Evolutionary conservation across 2,888 invertebrate genomes (phyloP).

Genomic region (Hedychridium roseum): DNA sequence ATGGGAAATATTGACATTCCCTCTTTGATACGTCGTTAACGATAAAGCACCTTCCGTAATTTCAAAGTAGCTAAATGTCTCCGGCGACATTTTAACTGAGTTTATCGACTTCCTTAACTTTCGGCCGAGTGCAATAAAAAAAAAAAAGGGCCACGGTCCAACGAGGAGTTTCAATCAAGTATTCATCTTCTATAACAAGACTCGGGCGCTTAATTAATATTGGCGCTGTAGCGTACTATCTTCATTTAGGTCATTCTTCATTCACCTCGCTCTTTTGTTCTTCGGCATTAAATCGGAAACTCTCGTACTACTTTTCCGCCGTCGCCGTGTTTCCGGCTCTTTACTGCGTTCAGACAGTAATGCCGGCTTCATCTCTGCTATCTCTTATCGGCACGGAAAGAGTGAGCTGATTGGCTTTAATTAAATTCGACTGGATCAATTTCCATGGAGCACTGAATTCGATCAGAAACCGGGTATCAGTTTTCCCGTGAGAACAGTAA

Average conservation of each 20-base stretch:
- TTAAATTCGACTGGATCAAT: constrained; percentile 34
- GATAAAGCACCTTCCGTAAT: no score
- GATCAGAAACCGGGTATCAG: no score
- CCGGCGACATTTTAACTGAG: background rate
- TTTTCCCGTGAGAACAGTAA: no score
- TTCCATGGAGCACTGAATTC: no score
- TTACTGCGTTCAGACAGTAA: no score
- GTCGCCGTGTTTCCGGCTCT: no score
- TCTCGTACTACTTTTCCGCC: background rate
- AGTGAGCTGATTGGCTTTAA: constrained; percentile 34
- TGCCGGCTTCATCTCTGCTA: no score
- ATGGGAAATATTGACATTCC: no score
- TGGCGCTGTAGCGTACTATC: constrained; percentile 4
- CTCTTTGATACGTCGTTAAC: no score
- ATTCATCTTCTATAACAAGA: constrained; percentile 29
- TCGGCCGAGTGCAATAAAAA: constrained; percentile 1
- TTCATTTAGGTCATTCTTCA: constrained; percentile 1
- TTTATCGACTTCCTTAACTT: constrained; percentile 6
- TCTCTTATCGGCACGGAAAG: constrained; percentile 1
- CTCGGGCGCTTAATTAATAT: constrained; percentile 32
- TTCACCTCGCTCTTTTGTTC: background rate
- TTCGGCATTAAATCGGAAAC: background rate
- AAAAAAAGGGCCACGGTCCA: background rate
- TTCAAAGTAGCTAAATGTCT: background rate
- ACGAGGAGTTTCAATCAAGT: constrained; percentile 20